Percentiles rank a stretch among this genome's conserved stretches.
Conservation (phyloP, 2,113 vertebrate genomes). For the Chionodraco myersi region DNA sequence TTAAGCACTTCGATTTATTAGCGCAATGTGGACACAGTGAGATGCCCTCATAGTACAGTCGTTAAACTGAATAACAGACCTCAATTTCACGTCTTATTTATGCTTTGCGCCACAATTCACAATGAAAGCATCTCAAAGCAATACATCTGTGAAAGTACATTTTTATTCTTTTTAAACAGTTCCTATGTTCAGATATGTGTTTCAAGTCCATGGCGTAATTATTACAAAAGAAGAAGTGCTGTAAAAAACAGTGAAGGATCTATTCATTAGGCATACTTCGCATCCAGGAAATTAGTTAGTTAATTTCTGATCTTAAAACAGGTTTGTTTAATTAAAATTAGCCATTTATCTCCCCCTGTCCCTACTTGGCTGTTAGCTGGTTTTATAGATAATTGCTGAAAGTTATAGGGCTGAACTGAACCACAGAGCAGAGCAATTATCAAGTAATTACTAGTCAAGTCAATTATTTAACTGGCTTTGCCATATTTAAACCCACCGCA, state of each 20-base stretch:
- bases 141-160: conserved; percentile 20
- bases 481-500: conserved; percentile 15
- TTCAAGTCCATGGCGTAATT: neutral
- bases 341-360: neutral
- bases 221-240: neutral
- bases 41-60: conserved; percentile 25
- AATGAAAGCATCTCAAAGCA: conserved; percentile 3
- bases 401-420: conserved; percentile 29
- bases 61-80: conserved; percentile 53
- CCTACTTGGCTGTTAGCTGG: conserved; percentile 21
- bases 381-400: conserved; percentile 51
- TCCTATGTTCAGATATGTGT: conserved; percentile 1
- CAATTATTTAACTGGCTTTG: conserved; percentile 12
- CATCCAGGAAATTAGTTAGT: neutral
- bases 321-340: conserved; percentile 14
- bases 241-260: neutral
- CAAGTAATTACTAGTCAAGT: conserved; percentile 36
- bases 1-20: conserved; percentile 68
- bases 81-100: conserved; percentile 50
- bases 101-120: conserved; percentile 4
- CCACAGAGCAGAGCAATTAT: conserved; percentile 42
- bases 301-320: conserved; percentile 9
- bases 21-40: conserved; percentile 46
- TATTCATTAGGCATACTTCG: conserved; percentile 28
- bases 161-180: neutral